These are phyloP conservation scores for Prolemur simus DNA, from an alignment of 2,113 vertebrate species.

Conservation along the genomic window DNA sequence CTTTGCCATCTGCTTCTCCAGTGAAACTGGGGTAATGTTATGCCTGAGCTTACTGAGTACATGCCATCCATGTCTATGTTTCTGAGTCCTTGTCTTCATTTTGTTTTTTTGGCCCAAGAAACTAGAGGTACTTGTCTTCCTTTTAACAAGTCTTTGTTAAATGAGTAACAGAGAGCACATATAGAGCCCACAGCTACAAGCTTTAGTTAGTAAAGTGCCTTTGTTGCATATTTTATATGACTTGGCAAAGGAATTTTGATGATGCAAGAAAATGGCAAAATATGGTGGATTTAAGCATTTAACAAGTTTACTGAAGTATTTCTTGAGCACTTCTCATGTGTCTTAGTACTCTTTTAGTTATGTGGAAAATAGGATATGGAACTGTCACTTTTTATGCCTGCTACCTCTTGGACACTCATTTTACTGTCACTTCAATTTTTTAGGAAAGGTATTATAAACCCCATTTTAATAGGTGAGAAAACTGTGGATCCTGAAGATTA, in stretches of 20 bases:
- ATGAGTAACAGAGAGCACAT: neutral
- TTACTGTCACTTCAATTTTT: neutral
- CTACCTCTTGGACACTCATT: neutral
- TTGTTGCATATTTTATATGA: neutral
- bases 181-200: neutral
- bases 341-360: neutral
- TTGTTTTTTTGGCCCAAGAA: no score
- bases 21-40: neutral
- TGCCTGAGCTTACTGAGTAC: neutral
- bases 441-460: neutral
- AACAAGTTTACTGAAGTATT: neutral
- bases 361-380: neutral
- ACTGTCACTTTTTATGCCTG: neutral
- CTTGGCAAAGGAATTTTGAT: neutral
- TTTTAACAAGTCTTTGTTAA: neutral
- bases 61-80: neutral
- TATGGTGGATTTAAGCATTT: neutral
- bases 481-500: neutral
- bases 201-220: neutral
- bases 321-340: neutral
- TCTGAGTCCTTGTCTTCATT: constrained; percentile 9
- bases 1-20: constrained; percentile 11
- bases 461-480: neutral
- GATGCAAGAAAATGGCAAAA: constrained; percentile 5
- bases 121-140: no score